Percentiles rank a stretch among this genome's conserved stretches.
Evolutionary conservation across 1,140 invertebrate species (phyloP).

Genomic region (Drosophila mauritiana): DNA sequence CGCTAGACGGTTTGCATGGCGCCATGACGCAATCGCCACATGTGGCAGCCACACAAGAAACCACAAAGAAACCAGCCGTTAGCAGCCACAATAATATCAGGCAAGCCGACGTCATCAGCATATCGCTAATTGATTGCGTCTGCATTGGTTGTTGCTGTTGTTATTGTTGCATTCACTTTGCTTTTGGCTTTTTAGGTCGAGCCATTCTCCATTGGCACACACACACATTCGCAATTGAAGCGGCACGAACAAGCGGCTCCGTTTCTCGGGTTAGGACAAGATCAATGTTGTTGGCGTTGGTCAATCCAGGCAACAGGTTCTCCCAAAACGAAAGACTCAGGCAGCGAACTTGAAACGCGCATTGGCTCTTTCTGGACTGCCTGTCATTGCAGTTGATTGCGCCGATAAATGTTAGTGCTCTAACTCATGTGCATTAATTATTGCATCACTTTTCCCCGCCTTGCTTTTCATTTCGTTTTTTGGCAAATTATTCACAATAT

Average conservation of each 20-base stretch:
- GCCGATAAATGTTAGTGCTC: conserved; percentile 27
- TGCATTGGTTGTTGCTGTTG: conserved; percentile 29
- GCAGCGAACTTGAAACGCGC: conserved; percentile 73
- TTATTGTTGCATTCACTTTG: conserved; percentile 72
- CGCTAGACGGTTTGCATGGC: conserved; percentile 74
- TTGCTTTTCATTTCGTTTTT: conserved; percentile 33
- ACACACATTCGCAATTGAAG: conserved; percentile 11
- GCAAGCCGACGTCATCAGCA: conserved; percentile 54
- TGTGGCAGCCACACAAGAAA: conserved; percentile 56
- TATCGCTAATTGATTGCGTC: conserved; percentile 79
- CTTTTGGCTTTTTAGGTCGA: conserved; percentile 61
- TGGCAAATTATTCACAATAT: conserved; percentile 13
- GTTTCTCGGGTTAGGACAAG: conserved; percentile 65
- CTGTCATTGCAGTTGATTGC: conserved; percentile 64
- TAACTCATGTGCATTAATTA: conserved; percentile 28
- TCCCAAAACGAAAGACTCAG: conserved; percentile 71
- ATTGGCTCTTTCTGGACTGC: conserved; percentile 27
- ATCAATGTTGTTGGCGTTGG: conserved; percentile 71
- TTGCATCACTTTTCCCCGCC: conserved; percentile 52
- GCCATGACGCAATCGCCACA: conserved; percentile 77
- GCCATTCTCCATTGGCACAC: conserved; percentile 70
- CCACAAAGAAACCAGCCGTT: conserved; percentile 5
- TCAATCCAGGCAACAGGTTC: conserved; percentile 68
- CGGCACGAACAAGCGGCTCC: conserved; percentile 8
- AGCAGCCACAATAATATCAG: conserved; percentile 1